Percentiles rank a stretch among this genome's conserved stretches.
Conservation (phyloP, 2,888 invertebrate species). For the Mesoligia furuncula region DNA sequence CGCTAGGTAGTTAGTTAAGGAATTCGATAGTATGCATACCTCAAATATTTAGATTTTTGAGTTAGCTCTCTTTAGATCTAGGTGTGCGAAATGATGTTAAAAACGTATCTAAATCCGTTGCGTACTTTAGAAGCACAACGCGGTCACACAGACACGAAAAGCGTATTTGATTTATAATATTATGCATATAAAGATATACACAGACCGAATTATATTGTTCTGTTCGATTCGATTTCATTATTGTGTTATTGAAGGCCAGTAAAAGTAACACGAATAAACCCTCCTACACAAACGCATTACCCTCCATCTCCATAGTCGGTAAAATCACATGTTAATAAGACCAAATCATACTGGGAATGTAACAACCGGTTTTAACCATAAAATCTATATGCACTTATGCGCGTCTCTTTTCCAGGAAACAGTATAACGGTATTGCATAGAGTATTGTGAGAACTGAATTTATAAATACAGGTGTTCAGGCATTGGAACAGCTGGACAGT, state of each 20-base stretch:
- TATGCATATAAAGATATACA: background rate
- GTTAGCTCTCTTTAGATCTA: too few relatives aligned
- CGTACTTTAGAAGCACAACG: background rate
- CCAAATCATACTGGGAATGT: background rate
- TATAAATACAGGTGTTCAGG: background rate
- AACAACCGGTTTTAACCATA: background rate
- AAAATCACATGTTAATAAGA: slow-evolving; percentile 10
- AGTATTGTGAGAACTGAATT: slow-evolving; percentile 19
- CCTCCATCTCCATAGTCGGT: slow-evolving; percentile 19
- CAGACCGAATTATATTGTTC: slow-evolving; percentile 16
- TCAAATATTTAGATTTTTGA: too few relatives aligned
- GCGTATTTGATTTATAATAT: background rate
- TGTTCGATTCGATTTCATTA: slow-evolving; percentile 21
- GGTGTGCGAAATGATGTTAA: background rate
- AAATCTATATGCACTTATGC: background rate
- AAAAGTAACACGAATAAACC: slow-evolving; percentile 31
- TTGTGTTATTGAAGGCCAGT: slow-evolving; percentile 39
- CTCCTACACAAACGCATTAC: slow-evolving; percentile 48
- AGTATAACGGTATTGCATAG: background rate
- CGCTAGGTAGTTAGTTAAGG: too few relatives aligned
- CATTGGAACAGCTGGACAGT: slow-evolving; percentile 6
- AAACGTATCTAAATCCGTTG: background rate
- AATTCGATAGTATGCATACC: too few relatives aligned
- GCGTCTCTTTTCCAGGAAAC: slow-evolving; percentile 1
- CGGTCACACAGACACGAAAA: background rate